Evolutionary conservation across 2,113 vertebrate genomes (phyloP).

Genomic region (Syrmaticus mikado): DNA sequence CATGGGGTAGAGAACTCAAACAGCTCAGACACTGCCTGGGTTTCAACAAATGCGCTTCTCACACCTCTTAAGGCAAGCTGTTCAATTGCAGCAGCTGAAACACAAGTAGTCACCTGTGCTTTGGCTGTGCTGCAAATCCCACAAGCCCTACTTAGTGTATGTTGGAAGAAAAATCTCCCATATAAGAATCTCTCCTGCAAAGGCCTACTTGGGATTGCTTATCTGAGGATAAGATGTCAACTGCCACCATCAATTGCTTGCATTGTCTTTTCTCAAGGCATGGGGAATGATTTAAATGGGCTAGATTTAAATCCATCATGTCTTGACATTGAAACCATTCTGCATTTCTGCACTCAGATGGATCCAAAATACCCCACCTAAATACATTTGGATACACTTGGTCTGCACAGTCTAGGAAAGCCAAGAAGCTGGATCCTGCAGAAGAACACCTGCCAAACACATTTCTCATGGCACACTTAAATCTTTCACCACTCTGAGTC

Average conservation of each 20-base stretch:
- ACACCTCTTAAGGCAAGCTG: background rate
- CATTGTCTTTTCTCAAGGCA: background rate
- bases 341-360: background rate
- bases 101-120: background rate
- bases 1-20: background rate
- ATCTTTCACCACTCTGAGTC: background rate
- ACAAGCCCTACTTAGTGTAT: rapidly evolving
- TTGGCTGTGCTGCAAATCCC: background rate
- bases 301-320: background rate
- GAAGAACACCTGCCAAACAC: background rate
- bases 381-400: background rate
- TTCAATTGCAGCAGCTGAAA: background rate
- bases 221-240: background rate
- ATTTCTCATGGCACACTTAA: background rate
- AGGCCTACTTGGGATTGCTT: background rate
- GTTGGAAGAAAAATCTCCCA: background rate
- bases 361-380: background rate
- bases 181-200: background rate
- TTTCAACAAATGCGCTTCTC: background rate
- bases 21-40: background rate
- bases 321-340: background rate
- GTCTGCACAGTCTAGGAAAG: background rate
- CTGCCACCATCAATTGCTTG: background rate
- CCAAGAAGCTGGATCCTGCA: background rate
- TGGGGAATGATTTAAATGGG: background rate